Evolutionary conservation across 2,888 invertebrate genomes (phyloP).

Genomic region (Lasius platythorax): DNA sequence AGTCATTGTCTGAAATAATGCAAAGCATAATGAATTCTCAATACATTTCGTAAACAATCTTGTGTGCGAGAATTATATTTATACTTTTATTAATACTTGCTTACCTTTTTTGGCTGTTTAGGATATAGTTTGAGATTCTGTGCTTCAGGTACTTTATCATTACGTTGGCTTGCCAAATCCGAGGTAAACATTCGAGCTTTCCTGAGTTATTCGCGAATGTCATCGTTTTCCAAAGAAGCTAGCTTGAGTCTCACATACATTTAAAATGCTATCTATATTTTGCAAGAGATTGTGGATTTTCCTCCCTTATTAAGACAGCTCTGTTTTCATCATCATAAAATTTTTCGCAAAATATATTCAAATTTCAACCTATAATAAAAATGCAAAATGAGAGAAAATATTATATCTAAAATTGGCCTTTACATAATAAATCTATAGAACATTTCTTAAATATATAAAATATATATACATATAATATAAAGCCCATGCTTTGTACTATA

Average conservation of each 20-base stretch:
- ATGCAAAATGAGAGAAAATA: too few species aligned
- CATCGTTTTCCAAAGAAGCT: constrained; percentile 69
- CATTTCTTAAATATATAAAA: too few species aligned
- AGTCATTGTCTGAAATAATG: constrained; percentile 10
- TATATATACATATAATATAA: too few species aligned
- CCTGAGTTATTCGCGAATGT: neutral
- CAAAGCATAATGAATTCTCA: neutral
- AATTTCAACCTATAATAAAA: too few species aligned
- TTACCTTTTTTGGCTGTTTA: constrained; percentile 8
- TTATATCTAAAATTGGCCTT: too few species aligned
- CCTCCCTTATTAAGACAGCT: too few species aligned
- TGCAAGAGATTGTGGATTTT: neutral
- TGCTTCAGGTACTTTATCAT: neutral
- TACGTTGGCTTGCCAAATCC: neutral
- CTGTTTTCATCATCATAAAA: too few species aligned
- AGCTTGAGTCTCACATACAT: constrained; percentile 77
- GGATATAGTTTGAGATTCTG: constrained; percentile 42
- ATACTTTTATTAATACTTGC: neutral
- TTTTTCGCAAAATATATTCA: too few species aligned
- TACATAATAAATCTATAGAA: too few species aligned
- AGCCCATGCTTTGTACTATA: too few species aligned
- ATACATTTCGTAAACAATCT: neutral
- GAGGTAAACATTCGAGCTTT: neutral
- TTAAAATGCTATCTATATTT: constrained; percentile 69
- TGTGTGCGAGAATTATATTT: neutral